These are phyloP conservation scores for Dryomyza anilis DNA, from an alignment of 2,888 invertebrate species.

Conservation along the genomic window DNA sequence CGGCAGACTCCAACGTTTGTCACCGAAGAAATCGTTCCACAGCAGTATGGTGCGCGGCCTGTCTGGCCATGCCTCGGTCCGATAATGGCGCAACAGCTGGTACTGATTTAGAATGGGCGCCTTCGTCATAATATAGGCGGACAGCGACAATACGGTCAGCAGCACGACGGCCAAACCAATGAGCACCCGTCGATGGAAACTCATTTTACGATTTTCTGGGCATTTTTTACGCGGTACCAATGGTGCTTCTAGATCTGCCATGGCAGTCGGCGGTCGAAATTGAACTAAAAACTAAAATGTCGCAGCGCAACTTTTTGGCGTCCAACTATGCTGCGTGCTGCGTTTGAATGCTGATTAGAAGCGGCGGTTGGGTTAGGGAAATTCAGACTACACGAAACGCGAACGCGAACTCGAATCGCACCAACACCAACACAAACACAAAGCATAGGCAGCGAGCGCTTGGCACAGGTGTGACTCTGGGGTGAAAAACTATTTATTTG, in stretches of 20 bases:
- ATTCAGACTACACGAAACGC: background rate
- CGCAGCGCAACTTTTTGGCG: background rate
- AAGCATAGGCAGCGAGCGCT: background rate
- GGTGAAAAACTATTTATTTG: background rate
- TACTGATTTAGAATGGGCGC: constrained; percentile 52
- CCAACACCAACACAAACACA: background rate
- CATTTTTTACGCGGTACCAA: background rate
- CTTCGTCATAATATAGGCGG: constrained; percentile 38
- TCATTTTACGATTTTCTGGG: background rate
- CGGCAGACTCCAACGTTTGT: constrained; percentile 49
- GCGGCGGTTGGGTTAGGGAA: background rate
- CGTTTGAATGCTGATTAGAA: background rate
- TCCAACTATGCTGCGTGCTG: background rate
- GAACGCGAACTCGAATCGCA: background rate
- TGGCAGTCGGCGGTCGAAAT: background rate
- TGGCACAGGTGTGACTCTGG: background rate
- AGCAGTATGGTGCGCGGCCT: constrained; percentile 46
- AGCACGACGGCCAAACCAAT: constrained; percentile 15
- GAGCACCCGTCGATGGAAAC: constrained; percentile 1
- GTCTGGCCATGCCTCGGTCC: constrained; percentile 8
- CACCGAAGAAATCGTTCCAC: constrained; percentile 55
- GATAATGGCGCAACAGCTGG: constrained; percentile 43
- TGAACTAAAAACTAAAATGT: no score
- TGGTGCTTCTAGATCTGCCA: background rate
- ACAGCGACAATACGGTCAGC: constrained; percentile 62